Evolutionary conservation across 1,140 invertebrate species (phyloP).

Genomic region (Pseudomyrmex dendroicus): DNA sequence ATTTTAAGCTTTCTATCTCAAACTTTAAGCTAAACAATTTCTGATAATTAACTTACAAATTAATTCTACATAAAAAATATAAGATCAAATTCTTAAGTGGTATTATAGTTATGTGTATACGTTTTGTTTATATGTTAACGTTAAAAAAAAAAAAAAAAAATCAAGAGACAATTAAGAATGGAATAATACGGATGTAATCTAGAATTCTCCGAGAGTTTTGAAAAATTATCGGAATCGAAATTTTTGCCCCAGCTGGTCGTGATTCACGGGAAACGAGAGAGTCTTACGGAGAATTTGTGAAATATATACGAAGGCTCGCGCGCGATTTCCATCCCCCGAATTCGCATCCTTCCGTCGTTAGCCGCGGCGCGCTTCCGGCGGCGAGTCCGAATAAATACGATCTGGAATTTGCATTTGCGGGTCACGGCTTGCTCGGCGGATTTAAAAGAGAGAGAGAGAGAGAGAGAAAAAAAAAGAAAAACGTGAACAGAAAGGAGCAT

Average conservation of each 20-base stretch:
- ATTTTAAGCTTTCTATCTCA: too few species aligned
- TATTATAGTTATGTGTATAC: too few species aligned
- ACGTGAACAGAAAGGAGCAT: constrained; percentile 7
- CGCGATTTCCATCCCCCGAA: constrained; percentile 16
- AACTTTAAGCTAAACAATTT: too few species aligned
- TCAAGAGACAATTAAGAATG: too few species aligned
- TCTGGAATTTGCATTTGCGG: constrained; percentile 62
- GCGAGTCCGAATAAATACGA: constrained; percentile 45
- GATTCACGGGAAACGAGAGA: neutral
- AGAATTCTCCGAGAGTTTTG: too few species aligned
- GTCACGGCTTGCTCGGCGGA: constrained; percentile 35
- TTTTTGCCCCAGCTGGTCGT: neutral
- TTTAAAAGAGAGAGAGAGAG: neutral
- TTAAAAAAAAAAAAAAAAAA: too few species aligned
- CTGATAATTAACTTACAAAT: too few species aligned
- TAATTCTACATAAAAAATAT: too few species aligned
- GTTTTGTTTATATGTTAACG: too few species aligned
- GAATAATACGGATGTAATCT: too few species aligned
- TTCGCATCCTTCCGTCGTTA: constrained; percentile 33
- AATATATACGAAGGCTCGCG: neutral
- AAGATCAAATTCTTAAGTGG: too few species aligned
- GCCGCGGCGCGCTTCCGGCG: constrained; percentile 38
- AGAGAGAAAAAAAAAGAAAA: neutral
- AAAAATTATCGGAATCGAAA: neutral
- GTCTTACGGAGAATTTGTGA: neutral